These are phyloP conservation scores for Pygoscelis antarcticus DNA, from an alignment of 2,113 vertebrate genomes.

Conservation along the genomic window DNA sequence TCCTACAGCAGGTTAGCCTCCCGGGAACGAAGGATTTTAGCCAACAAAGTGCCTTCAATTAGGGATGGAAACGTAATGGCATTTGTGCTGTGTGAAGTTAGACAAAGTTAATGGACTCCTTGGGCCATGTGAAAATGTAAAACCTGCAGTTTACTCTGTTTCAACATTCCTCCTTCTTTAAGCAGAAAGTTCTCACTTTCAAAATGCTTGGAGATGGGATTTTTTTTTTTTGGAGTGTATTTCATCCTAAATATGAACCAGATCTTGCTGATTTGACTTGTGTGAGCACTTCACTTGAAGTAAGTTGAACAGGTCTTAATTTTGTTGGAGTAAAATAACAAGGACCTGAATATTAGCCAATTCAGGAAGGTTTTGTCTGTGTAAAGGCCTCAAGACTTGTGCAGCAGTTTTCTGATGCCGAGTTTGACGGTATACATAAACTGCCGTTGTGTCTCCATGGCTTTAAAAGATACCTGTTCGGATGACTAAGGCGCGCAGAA, in stretches of 20 bases:
- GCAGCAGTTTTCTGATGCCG: neutral
- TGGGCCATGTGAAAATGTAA: neutral
- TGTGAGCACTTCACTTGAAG: neutral
- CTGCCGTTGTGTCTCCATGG: neutral
- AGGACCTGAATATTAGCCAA: neutral
- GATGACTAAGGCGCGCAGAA: neutral
- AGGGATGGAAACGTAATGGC: neutral
- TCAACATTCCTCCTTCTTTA: neutral
- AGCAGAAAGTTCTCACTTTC: neutral
- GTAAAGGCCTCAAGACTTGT: neutral
- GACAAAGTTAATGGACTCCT: neutral
- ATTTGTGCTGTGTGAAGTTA: neutral
- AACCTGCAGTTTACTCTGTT: neutral
- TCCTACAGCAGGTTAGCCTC: neutral
- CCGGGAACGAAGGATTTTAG: neutral
- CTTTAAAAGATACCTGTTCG: neutral
- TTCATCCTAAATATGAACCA: neutral
- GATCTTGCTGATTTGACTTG: neutral
- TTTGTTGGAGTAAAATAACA: neutral
- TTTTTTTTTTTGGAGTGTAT: neutral
- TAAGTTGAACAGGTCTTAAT: neutral
- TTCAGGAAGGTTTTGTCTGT: neutral
- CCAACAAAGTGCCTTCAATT: neutral
- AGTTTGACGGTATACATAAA: neutral
- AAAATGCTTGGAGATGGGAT: neutral